These are phyloP conservation scores for Allophyes oxyacanthae DNA, from an alignment of 2,888 invertebrate species.

Conservation along the genomic window DNA sequence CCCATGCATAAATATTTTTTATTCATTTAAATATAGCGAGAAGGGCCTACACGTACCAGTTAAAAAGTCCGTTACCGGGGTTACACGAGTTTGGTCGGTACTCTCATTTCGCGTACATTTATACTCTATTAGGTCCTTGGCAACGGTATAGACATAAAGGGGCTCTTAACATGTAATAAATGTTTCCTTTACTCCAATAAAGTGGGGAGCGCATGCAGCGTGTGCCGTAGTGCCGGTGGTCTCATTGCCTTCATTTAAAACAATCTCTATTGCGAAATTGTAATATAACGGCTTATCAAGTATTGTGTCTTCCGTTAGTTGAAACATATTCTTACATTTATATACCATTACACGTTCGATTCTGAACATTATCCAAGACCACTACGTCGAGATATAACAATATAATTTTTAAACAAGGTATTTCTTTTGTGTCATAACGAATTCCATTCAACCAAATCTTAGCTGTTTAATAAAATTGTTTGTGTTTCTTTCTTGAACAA, in stretches of 20 bases:
- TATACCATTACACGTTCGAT: constrained; percentile 35
- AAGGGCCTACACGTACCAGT: constrained; percentile 40
- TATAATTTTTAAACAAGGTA: constrained; percentile 33
- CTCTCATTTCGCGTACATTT: constrained; percentile 57
- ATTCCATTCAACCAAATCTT: constrained; percentile 34
- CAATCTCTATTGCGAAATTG: constrained; percentile 69
- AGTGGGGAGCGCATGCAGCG: constrained; percentile 71
- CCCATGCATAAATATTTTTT: constrained; percentile 45
- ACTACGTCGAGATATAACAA: constrained; percentile 6
- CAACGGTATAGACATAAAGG: constrained; percentile 79
- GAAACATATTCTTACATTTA: constrained; percentile 40
- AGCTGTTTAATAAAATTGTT: constrained; percentile 41
- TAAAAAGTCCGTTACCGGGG: constrained; percentile 48
- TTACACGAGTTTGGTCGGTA: constrained; percentile 47
- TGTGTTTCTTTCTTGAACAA: constrained; percentile 43
- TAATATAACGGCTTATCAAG: constrained; percentile 41
- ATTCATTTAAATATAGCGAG: constrained; percentile 45
- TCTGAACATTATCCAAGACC: constrained; percentile 9
- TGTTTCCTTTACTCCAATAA: constrained; percentile 79
- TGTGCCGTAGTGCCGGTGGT: constrained; percentile 60
- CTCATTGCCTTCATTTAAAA: constrained; percentile 79
- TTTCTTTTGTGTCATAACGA: constrained; percentile 30
- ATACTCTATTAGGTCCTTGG: constrained; percentile 74
- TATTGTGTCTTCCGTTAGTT: constrained; percentile 36
- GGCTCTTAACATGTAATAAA: constrained; percentile 83